Conservation (phyloP, 2,797 vertebrate genomes). For the Huso huso region DNA sequence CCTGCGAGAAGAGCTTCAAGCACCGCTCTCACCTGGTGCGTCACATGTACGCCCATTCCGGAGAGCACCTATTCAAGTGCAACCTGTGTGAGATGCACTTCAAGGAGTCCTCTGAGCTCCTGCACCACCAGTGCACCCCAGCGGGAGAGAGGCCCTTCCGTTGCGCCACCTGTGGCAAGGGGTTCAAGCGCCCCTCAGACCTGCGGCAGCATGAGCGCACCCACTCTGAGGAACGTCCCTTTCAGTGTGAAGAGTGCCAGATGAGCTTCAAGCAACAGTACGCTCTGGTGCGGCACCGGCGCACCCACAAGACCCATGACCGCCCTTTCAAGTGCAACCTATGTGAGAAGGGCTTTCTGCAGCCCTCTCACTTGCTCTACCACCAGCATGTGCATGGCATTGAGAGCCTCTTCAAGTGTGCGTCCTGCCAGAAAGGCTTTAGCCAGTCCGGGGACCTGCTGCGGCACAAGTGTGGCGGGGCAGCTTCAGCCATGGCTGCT, state of each 20-base stretch:
- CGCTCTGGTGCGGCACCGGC: conserved; percentile 83
- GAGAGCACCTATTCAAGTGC: conserved; percentile 93
- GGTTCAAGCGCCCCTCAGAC: conserved; percentile 91
- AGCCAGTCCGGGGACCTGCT: conserved; percentile 90
- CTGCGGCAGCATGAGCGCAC: conserved; percentile 93
- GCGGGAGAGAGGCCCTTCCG: conserved; percentile 88
- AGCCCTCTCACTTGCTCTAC: conserved; percentile 90
- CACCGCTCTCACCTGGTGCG: conserved; percentile 95
- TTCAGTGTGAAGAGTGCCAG: conserved; percentile 95
- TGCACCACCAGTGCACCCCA: conserved; percentile 95
- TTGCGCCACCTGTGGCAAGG: conserved; percentile 85
- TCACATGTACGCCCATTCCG: conserved; percentile 95
- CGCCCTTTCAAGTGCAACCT: conserved; percentile 90
- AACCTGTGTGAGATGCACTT: conserved; percentile 92
- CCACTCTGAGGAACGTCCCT: conserved; percentile 95
- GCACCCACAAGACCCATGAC: conserved; percentile 79
- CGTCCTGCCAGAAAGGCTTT: conserved; percentile 93
- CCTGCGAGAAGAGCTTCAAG: conserved; percentile 97
- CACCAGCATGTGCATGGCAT: conserved; percentile 94
- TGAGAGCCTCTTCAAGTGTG: conserved; percentile 95
- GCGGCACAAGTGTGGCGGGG: conserved; percentile 82
- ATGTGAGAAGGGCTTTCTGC: conserved; percentile 92
- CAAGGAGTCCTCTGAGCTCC: conserved; percentile 89
- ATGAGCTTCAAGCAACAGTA: conserved; percentile 99
- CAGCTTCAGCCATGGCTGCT: conserved; percentile 50